Conservation (phyloP, 1,140 invertebrate species). For the Linepithema humile region DNA sequence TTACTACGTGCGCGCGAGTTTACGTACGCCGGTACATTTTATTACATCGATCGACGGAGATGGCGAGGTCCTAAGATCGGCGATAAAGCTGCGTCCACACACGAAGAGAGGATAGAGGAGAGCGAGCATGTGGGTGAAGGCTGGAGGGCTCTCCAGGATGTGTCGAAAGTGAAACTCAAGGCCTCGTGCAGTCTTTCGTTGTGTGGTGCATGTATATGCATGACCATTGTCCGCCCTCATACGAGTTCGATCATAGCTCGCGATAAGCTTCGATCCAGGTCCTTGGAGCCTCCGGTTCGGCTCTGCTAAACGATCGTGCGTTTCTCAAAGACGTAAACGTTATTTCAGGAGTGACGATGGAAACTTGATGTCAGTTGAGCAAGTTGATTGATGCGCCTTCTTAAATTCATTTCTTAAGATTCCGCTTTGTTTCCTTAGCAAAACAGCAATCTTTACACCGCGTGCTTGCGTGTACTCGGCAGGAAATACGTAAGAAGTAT, state of each 20-base stretch:
- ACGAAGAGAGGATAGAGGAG: constrained; percentile 67
- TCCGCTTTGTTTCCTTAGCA: constrained; percentile 21
- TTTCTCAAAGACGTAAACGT: neutral
- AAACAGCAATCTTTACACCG: constrained; percentile 55
- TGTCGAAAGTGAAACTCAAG: constrained; percentile 83
- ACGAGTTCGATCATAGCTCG: constrained; percentile 60
- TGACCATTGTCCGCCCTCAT: constrained; percentile 58
- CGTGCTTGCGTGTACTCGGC: constrained; percentile 67
- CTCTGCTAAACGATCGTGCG: constrained; percentile 1
- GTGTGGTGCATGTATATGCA: constrained; percentile 29
- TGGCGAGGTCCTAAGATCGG: constrained; percentile 60
- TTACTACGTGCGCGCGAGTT: neutral
- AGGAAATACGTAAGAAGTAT: constrained; percentile 71
- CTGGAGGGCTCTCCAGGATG: constrained; percentile 81
- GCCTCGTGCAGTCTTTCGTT: constrained; percentile 56
- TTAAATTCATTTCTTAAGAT: neutral
- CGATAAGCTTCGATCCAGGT: constrained; percentile 61
- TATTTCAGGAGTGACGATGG: neutral
- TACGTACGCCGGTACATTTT: constrained; percentile 11
- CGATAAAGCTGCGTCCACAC: constrained; percentile 59
- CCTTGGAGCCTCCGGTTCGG: constrained; percentile 29
- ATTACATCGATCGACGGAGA: constrained; percentile 52
- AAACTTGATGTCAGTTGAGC: constrained; percentile 7
- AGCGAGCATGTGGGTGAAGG: constrained; percentile 83
- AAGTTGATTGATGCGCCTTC: neutral